Conservation (phyloP, 2,797 vertebrate genomes). For the Epinephelus awoara region DNA sequence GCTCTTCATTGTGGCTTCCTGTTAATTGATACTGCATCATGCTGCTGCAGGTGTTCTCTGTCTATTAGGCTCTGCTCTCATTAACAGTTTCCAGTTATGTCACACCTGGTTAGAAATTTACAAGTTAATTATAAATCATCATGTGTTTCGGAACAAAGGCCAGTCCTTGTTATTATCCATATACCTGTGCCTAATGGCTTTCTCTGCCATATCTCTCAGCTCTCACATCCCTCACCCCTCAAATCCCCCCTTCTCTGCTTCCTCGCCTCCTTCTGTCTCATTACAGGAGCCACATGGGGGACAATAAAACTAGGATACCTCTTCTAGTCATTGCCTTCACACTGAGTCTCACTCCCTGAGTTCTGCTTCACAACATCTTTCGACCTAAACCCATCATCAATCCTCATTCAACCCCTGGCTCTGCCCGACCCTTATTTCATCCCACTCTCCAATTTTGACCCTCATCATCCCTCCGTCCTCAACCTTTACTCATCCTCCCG, state of each 20-base stretch:
- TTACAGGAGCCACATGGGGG: constrained; percentile 26
- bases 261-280: constrained; percentile 24
- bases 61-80: not conserved
- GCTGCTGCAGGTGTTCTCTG: not conserved
- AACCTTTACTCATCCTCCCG: not conserved
- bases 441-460: not conserved
- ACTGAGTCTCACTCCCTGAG: not conserved
- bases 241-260: not conserved
- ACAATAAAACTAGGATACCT: constrained; percentile 35
- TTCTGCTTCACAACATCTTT: constrained; percentile 11
- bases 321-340: constrained; percentile 19
- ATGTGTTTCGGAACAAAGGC: not conserved
- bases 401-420: not conserved
- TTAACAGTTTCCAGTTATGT: not conserved
- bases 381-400: constrained; percentile 21
- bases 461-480: not conserved
- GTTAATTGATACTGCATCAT: not conserved
- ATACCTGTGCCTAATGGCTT: not conserved
- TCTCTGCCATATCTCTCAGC: not conserved
- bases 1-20: not conserved
- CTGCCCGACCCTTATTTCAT: not conserved
- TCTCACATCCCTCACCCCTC: constrained; percentile 1
- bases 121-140: not conserved
- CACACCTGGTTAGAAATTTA: not conserved
- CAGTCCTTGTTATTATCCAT: not conserved